phyloP scores from a whole-genome alignment of 2,797 vertebrate species.

The Apodemus agrarius region DNA sequence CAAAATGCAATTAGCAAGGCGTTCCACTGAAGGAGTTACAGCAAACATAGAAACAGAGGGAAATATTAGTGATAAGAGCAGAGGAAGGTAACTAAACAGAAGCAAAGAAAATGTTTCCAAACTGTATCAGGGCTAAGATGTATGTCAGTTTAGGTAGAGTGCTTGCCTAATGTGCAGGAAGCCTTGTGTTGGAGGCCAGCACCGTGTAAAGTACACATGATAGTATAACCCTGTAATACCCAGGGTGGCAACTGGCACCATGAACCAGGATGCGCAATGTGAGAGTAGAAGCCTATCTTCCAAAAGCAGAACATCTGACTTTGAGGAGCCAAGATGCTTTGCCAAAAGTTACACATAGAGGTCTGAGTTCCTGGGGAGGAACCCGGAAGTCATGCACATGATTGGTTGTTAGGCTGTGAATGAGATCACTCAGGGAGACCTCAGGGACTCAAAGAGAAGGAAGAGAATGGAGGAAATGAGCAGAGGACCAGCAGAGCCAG shows the following conservation, averaged over 20 bases:
- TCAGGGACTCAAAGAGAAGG: background rate
- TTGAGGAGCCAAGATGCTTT: background rate
- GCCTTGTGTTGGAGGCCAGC: background rate
- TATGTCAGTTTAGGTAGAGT: background rate
- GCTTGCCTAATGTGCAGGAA: background rate
- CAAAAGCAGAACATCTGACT: background rate
- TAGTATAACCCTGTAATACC: background rate
- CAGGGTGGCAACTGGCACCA: background rate
- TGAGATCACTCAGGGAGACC: background rate
- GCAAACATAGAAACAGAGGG: background rate
- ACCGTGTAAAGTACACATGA: background rate
- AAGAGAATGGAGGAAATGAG: background rate
- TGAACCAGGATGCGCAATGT: background rate
- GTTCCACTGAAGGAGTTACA: background rate
- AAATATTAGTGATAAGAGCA: background rate
- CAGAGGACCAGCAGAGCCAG: background rate
- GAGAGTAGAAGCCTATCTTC: background rate
- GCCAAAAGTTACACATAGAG: background rate
- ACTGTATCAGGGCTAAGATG: background rate
- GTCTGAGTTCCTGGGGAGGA: background rate
- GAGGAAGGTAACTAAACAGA: background rate
- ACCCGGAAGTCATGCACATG: background rate
- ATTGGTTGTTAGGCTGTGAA: background rate
- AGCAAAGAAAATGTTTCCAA: background rate
- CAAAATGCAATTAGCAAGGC: conserved; percentile 42